Evolutionary conservation across 2,797 vertebrate species (phyloP).

Genomic region (Cheirogaleus major): DNA sequence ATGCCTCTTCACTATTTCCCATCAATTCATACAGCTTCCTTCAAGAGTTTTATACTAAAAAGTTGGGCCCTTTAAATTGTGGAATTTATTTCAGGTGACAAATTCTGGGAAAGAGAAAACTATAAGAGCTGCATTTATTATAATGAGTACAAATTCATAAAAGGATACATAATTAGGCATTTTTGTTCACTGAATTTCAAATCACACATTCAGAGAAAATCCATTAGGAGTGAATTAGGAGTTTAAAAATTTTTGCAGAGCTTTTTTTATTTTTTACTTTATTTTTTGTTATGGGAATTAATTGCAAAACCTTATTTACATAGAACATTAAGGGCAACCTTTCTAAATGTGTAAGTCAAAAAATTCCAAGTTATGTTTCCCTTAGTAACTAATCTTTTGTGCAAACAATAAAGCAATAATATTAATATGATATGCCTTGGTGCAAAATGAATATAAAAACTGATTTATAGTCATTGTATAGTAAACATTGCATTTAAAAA

Average conservation of each 20-base stretch:
- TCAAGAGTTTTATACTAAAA: background rate
- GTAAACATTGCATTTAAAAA: conserved; percentile 23
- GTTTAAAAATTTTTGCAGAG: conserved; percentile 38
- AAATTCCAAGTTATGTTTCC: conserved; percentile 55
- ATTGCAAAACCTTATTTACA: conserved; percentile 55
- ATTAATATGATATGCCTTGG: background rate
- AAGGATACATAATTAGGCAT: conserved; percentile 47
- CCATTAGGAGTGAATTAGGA: conserved; percentile 54
- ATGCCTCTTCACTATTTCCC: background rate
- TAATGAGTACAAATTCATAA: conserved; percentile 61
- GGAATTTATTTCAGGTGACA: conserved; percentile 39
- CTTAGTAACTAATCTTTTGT: conserved; percentile 38
- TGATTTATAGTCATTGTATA: background rate
- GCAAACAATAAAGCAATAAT: conserved; percentile 45
- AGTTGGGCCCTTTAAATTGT: conserved; percentile 11
- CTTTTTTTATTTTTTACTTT: conserved; percentile 6
- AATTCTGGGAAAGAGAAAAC: conserved; percentile 41
- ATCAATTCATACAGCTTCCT: background rate
- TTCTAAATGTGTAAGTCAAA: conserved; percentile 61
- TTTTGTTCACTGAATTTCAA: conserved; percentile 63
- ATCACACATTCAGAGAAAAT: conserved; percentile 55
- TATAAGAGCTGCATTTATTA: conserved; percentile 56
- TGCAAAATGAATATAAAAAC: conserved; percentile 55
- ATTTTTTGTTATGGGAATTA: conserved; percentile 61
- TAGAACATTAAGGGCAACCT: conserved; percentile 49